Base-by-base conservation (phyloP, 2,797 vertebrate species). In the Geotrypetes seraphini region DNA sequence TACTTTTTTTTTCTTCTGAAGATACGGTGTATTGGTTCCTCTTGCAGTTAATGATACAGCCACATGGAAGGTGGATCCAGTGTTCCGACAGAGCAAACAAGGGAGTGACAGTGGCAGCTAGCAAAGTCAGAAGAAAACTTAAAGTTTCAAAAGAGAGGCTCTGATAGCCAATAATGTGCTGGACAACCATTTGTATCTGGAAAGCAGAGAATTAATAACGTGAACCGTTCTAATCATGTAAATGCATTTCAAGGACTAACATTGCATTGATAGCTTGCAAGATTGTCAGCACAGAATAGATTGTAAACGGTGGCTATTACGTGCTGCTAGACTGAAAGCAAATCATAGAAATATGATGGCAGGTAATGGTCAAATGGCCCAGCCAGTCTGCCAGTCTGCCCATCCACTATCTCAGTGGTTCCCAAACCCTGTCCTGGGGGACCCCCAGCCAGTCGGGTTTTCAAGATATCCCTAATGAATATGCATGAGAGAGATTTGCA, bases 11-110 rank as follows among this genome's bases (percentile, higher is more conserved):
- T 15, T 79, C 67, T 18, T 79, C 70, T 1, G 82, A 70, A 7
- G 54, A 28, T 21, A 58, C 53, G 1, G 55, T 22, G 2, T 19
- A 47, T 1, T 63, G 13, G 16, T 67, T 75, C 51, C 52, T 81
- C 39, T 73, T 76, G 73, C 93, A 99, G 47, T 94, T 89, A 71
- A 99, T 91, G 69, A 96, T 86, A 75, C 96, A 99, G 49, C 96
- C 96, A 7, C 96, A 99, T 10, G 95, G 96, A 60, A 98, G 75
- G 66, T 97, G 92, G 48, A 82, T 78, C 93, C 95, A 98, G 50
- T 63, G 85, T 60, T 92, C 83, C 2, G 95, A 98, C 49, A 99
- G 74, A 46, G 91, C 69, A 13, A 98, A 98, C 30, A 96, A 50
- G 0, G 96, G 95, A n/a, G 91, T 96, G 47, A 89, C 67, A 1